Evolutionary conservation across 1,140 invertebrate species (phyloP), one percentile per base, ranked within the genome.

Genomic region (Nasonia giraulti): DNA sequence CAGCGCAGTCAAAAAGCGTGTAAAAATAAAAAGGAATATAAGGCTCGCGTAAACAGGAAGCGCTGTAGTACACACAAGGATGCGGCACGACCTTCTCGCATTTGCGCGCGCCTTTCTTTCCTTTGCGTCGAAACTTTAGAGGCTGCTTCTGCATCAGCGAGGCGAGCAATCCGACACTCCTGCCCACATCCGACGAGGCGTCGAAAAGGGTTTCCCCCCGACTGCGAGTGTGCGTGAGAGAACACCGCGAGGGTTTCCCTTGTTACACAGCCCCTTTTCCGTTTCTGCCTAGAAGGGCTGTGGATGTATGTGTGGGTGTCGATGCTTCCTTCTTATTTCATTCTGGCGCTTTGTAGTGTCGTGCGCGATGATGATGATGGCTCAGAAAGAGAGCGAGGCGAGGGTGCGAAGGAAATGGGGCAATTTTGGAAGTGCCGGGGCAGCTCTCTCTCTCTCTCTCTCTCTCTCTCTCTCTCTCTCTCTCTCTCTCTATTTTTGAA

Each of bases 231-330:
- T 55, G 50, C 8, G 50, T 7, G 62, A 10, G 62, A 82, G 50
- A 78, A 73, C 75, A 78, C 75, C 55, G n/a, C 75, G 78, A 78
- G 44, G 82, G 82, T 83, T 83, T 83, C 82, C 50, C 55, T 62
- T n/a, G 68, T 62, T 17, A 14, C 20, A 62, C 20, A 62, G 55
- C 20, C 20, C n/a, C 69, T 75, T 62, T 82, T 55, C 71, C 47
- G 71, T 40, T n/a, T 73, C 17, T 44, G n/a, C 1, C 14, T 20
- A 33, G 17, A n/a, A 8, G 31, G 27, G 5, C 44, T 62, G 55
- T n/a, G 33, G 0, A 37, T 37, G 33, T 27, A 2, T 27, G 27
- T 27, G 1, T 27, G 27, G 27, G 27, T 37, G 33, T 37, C 2
- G 68, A 47, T 3, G 11, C 55, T 80, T 69, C 69, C n/a, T 47